Evolutionary conservation across 35 echinoderm and acorn worm genomes (phyloP).

Genomic region (Apostichopus japonicus): DNA sequence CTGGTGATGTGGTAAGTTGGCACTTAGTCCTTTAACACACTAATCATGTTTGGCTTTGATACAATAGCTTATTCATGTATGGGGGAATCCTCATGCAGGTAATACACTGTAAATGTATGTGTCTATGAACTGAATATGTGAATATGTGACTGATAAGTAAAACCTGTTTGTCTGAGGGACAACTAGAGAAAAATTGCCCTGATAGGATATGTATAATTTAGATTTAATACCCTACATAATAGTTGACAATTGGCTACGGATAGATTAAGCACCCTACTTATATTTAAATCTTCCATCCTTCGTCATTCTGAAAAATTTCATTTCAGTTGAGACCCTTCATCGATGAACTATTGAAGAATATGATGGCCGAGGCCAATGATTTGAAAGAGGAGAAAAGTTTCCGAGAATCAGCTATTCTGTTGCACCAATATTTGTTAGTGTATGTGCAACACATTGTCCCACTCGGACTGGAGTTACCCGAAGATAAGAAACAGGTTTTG

Average conservation of each 20-base stretch:
- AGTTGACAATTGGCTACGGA: too few relatives aligned
- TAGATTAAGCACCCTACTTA: not conserved
- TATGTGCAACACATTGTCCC: slow-evolving; percentile 21
- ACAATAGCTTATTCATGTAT: not conserved
- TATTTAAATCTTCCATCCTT: not conserved
- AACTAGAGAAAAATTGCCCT: too few relatives aligned
- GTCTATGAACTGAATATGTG: too few relatives aligned
- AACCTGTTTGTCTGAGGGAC: too few relatives aligned
- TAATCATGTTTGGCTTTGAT: not conserved
- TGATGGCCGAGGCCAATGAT: slow-evolving; percentile 12
- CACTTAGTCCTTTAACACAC: not conserved
- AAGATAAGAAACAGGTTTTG: slow-evolving; percentile 18
- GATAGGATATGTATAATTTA: too few relatives aligned
- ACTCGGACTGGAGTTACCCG: not conserved
- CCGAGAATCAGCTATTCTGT: not conserved
- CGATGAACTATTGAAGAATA: slow-evolving; percentile 23
- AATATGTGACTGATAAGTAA: too few relatives aligned
- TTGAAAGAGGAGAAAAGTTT: slow-evolving; percentile 3
- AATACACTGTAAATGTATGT: too few relatives aligned
- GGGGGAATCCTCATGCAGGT: too few relatives aligned
- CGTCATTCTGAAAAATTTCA: not conserved
- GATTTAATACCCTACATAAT: too few relatives aligned
- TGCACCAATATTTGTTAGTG: not conserved
- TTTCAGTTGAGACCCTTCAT: slow-evolving; percentile 40
- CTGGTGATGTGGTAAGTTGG: slow-evolving; percentile 5